phyloP scores from a whole-genome alignment of 1,140 invertebrate genomes.

The Cataglyphis hispanica region DNA sequence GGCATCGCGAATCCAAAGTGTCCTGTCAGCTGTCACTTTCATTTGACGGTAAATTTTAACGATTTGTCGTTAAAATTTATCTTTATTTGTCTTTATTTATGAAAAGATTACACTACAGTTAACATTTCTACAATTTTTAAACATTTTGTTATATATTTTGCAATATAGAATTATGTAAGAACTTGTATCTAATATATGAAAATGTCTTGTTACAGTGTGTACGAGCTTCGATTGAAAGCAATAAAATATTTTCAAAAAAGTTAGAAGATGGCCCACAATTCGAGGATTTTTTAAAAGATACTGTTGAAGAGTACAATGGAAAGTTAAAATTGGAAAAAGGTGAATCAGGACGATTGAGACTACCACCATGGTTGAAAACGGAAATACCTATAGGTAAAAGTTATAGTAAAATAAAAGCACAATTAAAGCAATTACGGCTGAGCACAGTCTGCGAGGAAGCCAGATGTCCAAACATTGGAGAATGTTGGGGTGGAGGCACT shows the following conservation, averaged over 20 bases:
- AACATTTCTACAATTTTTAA: not conserved
- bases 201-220: conserved; percentile 70
- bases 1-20: conserved; percentile 42
- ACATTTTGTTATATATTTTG: not conserved
- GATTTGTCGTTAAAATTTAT: no score
- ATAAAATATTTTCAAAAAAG: conserved; percentile 80
- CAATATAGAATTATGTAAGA: conserved; percentile 33
- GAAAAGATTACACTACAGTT: not conserved
- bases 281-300: conserved; percentile 80
- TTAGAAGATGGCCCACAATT: conserved; percentile 82
- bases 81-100: not conserved
- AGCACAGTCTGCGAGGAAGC: conserved; percentile 99
- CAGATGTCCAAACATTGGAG: conserved; percentile 99
- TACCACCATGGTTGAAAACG: conserved; percentile 99
- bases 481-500: conserved; percentile 99
- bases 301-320: conserved; percentile 89
- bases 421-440: conserved; percentile 95
- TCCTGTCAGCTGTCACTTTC: conserved; percentile 57
- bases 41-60: conserved; percentile 69
- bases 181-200: not conserved
- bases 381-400: conserved; percentile 96
- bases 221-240: conserved; percentile 72
- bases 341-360: conserved; percentile 92
- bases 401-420: conserved; percentile 94
- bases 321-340: conserved; percentile 95